phyloP scores from a whole-genome alignment of 2,797 vertebrate genomes.

The Triplophysa yarkandensis region DNA sequence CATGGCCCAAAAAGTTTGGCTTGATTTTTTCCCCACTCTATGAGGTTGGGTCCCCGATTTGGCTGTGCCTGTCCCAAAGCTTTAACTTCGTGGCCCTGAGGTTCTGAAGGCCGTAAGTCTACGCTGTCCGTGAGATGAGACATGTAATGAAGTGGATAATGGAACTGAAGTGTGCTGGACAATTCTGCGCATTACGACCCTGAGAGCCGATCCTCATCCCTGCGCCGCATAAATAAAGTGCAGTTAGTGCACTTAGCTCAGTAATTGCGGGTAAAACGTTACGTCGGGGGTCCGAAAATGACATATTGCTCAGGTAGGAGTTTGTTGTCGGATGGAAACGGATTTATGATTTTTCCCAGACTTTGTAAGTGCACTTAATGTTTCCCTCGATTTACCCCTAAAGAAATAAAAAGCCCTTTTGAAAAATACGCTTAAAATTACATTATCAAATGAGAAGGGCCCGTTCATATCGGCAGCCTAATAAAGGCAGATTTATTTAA shows the following conservation, averaged over 20 bases:
- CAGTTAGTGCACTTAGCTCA: conserved; percentile 33
- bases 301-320: conserved; percentile 5
- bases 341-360: conserved; percentile 14
- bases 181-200: conserved; percentile 28
- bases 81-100: conserved; percentile 39
- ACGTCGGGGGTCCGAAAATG: conserved; percentile 8
- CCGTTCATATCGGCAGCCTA: not conserved
- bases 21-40: too few relatives aligned
- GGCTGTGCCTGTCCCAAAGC: conserved; percentile 14
- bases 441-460: not conserved
- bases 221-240: conserved; percentile 26
- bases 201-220: conserved; percentile 25
- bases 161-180: conserved; percentile 42
- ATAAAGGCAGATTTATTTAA: conserved; percentile 9
- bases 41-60: conserved; percentile 48
- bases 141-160: conserved; percentile 51
- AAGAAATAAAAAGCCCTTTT: conserved; percentile 10
- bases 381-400: not conserved
- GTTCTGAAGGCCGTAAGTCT: conserved; percentile 39
- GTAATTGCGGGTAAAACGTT: conserved; percentile 38
- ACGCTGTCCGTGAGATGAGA: conserved; percentile 24
- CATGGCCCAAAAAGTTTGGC: too few relatives aligned
- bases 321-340: conserved; percentile 17
- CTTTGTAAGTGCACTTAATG: conserved; percentile 1
- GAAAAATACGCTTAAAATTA: conserved; percentile 10